Conservation (phyloP, 2,888 invertebrate genomes). For the Nymphalis polychloros region DNA sequence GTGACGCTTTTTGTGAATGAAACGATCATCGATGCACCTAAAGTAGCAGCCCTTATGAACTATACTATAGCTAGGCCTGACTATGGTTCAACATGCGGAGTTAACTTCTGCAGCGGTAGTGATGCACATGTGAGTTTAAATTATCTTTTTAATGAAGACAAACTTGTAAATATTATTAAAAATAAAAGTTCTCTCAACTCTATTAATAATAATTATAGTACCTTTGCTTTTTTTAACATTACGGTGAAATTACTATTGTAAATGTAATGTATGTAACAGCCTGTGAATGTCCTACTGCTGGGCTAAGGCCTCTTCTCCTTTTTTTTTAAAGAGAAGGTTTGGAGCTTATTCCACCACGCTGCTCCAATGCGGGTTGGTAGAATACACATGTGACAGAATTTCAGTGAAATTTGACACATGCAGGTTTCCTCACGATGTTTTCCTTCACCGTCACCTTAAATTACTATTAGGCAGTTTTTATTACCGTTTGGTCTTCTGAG, state of each 20-base stretch:
- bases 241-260: neutral
- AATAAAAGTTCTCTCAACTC: too few species aligned
- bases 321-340: too few species aligned
- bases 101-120: conserved; percentile 86
- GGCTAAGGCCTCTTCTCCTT: too few species aligned
- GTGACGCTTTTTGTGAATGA: conserved; percentile 46
- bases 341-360: too few species aligned
- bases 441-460: neutral
- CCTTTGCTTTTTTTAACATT: neutral
- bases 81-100: conserved; percentile 85
- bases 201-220: neutral
- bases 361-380: too few species aligned
- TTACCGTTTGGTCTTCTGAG: neutral
- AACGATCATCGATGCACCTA: conserved; percentile 44
- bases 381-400: too few species aligned
- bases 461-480: too few species aligned
- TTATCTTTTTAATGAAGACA: neutral
- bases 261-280: too few species aligned
- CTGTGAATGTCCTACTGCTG: too few species aligned
- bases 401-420: too few species aligned
- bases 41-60: conserved; percentile 47
- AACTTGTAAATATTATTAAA: too few species aligned
- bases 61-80: conserved; percentile 57
- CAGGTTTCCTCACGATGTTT: too few species aligned
- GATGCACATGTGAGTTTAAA: conserved; percentile 61